A percentile compares a stretch with the other conserved stretches of the same genome.
Conservation (phyloP, 2,113 vertebrate genomes). For the Amazona vittata region DNA sequence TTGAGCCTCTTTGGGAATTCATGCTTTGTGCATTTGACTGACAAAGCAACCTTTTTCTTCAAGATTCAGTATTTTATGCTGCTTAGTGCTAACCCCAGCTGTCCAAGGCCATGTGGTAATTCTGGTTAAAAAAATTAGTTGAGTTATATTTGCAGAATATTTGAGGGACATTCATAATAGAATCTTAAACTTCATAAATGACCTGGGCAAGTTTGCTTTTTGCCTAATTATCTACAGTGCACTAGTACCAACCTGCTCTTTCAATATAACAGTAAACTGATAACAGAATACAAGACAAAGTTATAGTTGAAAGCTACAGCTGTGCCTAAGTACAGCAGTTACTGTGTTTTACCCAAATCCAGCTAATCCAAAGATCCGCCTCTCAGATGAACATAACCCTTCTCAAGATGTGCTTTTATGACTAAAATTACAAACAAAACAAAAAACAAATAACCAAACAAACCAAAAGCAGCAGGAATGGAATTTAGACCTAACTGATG, state of each 20-base stretch:
- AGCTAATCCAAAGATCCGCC: neutral
- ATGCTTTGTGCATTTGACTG: constrained; percentile 8
- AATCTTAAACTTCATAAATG: neutral
- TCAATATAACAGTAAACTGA: neutral
- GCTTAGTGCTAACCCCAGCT: constrained; percentile 5
- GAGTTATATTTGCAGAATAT: neutral
- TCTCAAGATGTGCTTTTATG: neutral
- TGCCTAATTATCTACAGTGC: neutral
- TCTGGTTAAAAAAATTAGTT: neutral
- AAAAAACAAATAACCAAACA: neutral
- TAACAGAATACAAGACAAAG: neutral
- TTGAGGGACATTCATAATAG: neutral
- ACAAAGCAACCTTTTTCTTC: constrained; percentile 56
- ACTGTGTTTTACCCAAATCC: neutral
- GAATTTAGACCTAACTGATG: neutral
- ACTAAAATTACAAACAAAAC: neutral
- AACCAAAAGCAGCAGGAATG: neutral
- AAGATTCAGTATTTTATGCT: constrained; percentile 47
- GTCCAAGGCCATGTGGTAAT: neutral
- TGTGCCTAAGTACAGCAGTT: neutral
- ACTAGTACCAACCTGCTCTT: neutral
- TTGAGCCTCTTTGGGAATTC: constrained; percentile 49
- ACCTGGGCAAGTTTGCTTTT: neutral
- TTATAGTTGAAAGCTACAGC: neutral
- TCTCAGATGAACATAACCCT: neutral